Percentiles rank a stretch among this genome's conserved stretches.
Conservation (phyloP, 2,797 vertebrate genomes). For the Ciconia nigra region DNA sequence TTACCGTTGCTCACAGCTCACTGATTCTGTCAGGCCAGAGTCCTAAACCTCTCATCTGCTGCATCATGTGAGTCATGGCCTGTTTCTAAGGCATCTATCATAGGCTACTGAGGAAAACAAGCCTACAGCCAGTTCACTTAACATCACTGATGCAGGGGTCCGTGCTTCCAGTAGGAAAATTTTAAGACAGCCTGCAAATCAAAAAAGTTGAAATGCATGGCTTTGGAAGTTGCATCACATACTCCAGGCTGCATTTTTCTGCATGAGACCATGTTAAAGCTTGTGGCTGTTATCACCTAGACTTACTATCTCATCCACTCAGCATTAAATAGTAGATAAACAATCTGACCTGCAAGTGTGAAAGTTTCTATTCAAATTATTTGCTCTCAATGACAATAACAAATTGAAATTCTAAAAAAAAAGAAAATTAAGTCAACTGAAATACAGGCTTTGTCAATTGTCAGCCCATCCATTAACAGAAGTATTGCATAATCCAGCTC, state of each 20-base stretch:
- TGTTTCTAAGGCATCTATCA: background rate
- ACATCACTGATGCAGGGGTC: background rate
- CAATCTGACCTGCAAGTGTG: background rate
- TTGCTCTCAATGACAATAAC: background rate
- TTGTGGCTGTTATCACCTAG: background rate
- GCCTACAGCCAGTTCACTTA: background rate
- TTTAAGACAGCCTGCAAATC: background rate
- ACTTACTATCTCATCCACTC: background rate
- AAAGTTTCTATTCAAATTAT: background rate
- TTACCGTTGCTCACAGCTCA: background rate
- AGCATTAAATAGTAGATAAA: background rate
- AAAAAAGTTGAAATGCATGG: background rate
- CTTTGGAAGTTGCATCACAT: background rate
- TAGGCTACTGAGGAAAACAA: background rate
- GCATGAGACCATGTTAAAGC: background rate
- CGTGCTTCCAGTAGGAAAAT: background rate
- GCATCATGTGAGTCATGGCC: rapidly evolving
- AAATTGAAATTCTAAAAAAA: background rate
- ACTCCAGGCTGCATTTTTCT: background rate
- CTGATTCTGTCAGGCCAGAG: background rate
- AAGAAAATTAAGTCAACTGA: background rate
- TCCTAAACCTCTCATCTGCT: background rate
- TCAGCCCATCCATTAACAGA: background rate
- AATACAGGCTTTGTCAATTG: background rate
- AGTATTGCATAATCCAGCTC: background rate